phyloP scores from a whole-genome alignment of 2,113 vertebrate species.

The Psilopsiagon aurifrons region DNA sequence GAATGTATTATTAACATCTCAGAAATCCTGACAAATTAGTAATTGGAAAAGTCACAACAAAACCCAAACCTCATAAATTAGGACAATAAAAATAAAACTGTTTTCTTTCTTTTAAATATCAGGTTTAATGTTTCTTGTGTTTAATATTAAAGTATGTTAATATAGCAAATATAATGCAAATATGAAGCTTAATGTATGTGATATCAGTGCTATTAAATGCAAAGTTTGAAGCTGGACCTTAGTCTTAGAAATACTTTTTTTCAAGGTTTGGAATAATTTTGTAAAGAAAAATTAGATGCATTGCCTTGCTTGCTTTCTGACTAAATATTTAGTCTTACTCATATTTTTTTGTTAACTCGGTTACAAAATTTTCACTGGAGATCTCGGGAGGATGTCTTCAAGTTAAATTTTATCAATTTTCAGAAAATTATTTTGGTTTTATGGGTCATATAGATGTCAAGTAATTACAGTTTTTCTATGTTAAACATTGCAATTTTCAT shows the following conservation, averaged over 20 bases:
- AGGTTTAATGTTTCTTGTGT: neutral
- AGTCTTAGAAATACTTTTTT: neutral
- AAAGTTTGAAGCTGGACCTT: neutral
- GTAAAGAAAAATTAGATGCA: neutral
- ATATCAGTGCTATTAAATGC: neutral
- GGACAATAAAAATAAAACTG: neutral
- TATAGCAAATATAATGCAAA: neutral
- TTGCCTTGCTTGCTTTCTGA: neutral
- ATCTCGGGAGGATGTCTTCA: neutral
- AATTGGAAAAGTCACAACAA: neutral
- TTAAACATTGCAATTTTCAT: neutral
- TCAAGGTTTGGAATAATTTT: neutral
- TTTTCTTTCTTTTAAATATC: neutral
- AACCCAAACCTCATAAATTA: neutral
- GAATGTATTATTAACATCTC: neutral
- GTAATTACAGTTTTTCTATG: neutral
- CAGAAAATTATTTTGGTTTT: neutral
- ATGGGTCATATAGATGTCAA: neutral
- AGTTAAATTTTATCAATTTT: neutral
- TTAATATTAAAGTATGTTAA: neutral
- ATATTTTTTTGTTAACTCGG: neutral
- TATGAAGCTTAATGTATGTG: neutral
- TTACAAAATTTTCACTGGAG: neutral
- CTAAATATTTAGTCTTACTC: neutral
- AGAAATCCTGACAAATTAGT: neutral